phyloP scores from a whole-genome alignment of 2,888 invertebrate species.

The Cactoblastis cactorum region DNA sequence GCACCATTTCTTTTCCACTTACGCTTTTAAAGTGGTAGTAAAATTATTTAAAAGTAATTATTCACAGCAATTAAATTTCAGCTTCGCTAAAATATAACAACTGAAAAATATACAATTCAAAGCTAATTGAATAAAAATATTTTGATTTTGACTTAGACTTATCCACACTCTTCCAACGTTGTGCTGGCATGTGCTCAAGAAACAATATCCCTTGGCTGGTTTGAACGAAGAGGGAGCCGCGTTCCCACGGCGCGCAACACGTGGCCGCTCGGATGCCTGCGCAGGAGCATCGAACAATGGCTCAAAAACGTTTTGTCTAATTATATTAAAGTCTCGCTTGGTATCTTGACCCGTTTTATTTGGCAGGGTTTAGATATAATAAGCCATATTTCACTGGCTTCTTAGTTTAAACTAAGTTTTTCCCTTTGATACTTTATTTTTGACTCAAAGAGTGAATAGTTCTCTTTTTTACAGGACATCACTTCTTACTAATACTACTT shows the following conservation, averaged over 20 bases:
- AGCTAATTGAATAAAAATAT: no score
- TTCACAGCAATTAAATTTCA: no score
- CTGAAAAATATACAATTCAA: not conserved
- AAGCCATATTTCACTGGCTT: not conserved
- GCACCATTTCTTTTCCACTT: no score
- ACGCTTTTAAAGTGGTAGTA: no score
- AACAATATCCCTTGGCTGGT: constrained; percentile 62
- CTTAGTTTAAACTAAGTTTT: no score
- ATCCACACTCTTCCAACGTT: constrained; percentile 39
- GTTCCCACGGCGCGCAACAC: constrained; percentile 67
- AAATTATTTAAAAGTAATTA: no score
- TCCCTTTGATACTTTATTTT: no score
- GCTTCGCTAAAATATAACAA: no score
- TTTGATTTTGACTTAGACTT: constrained; percentile 21
- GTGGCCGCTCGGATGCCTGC: constrained; percentile 39
- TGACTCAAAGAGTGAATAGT: no score
- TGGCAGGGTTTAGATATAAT: not conserved
- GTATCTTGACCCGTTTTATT: not conserved
- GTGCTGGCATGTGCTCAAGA: constrained; percentile 74
- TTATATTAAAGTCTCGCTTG: not conserved
- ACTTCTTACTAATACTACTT: no score
- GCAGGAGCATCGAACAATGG: constrained; percentile 1
- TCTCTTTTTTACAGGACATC: not conserved
- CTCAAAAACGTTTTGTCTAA: not conserved
- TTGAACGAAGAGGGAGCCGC: constrained; percentile 52